Evolutionary conservation across 2,113 vertebrate species (phyloP).

Genomic region (Toxotes chatareus): DNA sequence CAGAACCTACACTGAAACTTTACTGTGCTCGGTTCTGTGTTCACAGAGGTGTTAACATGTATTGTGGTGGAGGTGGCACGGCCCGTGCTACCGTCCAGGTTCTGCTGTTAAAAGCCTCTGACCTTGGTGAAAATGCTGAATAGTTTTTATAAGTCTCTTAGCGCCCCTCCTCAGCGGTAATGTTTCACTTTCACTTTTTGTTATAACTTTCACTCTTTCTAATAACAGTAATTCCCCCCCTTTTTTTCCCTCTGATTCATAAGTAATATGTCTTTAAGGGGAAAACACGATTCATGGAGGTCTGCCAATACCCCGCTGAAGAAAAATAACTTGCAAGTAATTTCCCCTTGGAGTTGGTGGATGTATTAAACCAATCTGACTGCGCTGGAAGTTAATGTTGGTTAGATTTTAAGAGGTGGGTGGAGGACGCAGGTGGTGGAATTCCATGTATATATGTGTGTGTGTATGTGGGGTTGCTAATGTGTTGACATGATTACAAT

Average conservation of each 20-base stretch:
- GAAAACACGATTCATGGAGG: conserved; percentile 67
- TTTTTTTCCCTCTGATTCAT: conserved; percentile 63
- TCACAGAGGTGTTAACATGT: conserved; percentile 49
- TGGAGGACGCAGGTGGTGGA: conserved; percentile 25
- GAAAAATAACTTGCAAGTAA: conserved; percentile 67
- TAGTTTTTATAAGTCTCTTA: conserved; percentile 60
- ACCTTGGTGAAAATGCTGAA: conserved; percentile 42
- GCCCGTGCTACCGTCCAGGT: conserved; percentile 43
- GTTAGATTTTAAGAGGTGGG: conserved; percentile 34
- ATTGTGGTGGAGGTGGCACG: conserved; percentile 12
- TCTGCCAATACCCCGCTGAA: conserved; percentile 62
- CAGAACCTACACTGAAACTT: conserved; percentile 15
- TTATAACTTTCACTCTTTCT: conserved; percentile 62
- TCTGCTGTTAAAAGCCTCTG: conserved; percentile 46
- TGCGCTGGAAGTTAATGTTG: conserved; percentile 41
- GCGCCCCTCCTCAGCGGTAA: conserved; percentile 42
- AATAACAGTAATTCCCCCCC: conserved; percentile 63
- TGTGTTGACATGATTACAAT: conserved; percentile 53
- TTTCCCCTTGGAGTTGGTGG: conserved; percentile 70
- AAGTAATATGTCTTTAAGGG: conserved; percentile 67
- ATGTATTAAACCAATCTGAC: conserved; percentile 62
- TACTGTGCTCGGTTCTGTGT: conserved; percentile 24
- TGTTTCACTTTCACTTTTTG: conserved; percentile 65
- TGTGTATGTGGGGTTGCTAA: conserved; percentile 24
- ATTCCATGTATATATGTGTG: not conserved